These are phyloP conservation scores for Cremastinae sp. DNA, from an alignment of 2,888 invertebrate species.

Conservation along the genomic window DNA sequence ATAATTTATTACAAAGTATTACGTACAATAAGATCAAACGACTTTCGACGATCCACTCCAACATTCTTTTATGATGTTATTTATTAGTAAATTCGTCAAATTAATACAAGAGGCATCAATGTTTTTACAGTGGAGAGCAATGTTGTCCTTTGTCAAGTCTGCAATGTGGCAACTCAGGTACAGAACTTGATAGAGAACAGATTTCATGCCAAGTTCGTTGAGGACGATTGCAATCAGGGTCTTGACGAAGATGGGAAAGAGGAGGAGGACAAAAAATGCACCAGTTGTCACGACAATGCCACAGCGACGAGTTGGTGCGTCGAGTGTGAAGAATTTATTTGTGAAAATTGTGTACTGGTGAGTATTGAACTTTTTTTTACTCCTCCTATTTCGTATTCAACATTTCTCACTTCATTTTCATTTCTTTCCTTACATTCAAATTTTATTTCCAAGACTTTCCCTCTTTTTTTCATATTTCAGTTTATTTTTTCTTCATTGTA, in stretches of 20 bases:
- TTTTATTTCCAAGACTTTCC: no score
- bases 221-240: conserved; percentile 81
- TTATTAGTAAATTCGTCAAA: background rate
- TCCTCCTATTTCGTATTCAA: no score
- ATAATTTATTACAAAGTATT: no score
- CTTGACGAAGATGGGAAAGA: conserved; percentile 72
- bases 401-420: no score
- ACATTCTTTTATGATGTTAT: no score
- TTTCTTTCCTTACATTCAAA: no score
- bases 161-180: conserved; percentile 87
- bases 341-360: conserved; percentile 90
- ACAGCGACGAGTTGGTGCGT: conserved; percentile 93
- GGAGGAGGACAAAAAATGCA: conserved; percentile 85
- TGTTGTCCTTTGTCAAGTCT: conserved; percentile 85
- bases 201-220: conserved; percentile 87
- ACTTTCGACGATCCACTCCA: no score
- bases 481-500: no score
- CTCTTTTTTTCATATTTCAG: no score
- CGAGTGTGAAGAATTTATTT: conserved; percentile 95
- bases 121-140: conserved; percentile 72
- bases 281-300: conserved; percentile 92
- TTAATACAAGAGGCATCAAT: background rate
- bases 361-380: no score
- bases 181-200: conserved; percentile 91
- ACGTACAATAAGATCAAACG: no score